Conservation (phyloP, 2,113 vertebrate species). For the Trachemys scripta region DNA sequence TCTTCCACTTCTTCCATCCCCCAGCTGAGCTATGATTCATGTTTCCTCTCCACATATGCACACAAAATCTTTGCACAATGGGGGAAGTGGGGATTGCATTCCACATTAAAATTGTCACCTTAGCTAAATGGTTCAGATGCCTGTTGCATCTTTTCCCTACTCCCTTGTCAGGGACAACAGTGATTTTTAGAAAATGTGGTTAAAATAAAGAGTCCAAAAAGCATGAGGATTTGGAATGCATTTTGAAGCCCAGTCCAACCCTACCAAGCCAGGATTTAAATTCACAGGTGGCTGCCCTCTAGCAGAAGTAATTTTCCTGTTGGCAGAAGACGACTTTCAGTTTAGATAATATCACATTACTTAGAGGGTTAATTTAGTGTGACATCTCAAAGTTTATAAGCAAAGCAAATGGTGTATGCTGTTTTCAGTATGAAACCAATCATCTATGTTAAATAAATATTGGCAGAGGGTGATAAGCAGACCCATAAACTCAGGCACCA, state of each 20-base stretch:
- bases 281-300: background rate
- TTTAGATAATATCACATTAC: conserved; percentile 11
- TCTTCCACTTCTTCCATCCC: background rate
- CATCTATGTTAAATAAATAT: background rate
- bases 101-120: background rate
- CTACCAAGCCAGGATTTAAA: conserved; percentile 15
- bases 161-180: background rate
- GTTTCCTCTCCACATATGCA: background rate
- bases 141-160: conserved; percentile 13
- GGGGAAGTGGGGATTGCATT: background rate
- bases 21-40: background rate
- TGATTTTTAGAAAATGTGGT: conserved; percentile 19
- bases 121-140: background rate
- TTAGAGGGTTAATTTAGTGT: background rate
- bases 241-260: conserved; percentile 34
- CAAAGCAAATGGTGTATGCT: background rate
- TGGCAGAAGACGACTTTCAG: background rate
- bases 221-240: conserved; percentile 50
- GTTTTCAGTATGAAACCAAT: background rate
- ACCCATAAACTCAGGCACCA: background rate
- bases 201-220: conserved; percentile 42
- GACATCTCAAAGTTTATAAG: background rate
- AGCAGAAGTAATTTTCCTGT: conserved; percentile 1
- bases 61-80: background rate
- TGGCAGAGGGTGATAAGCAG: background rate